Base-by-base conservation (phyloP, 2,888 invertebrate species). In the Apeira syringaria region DNA sequence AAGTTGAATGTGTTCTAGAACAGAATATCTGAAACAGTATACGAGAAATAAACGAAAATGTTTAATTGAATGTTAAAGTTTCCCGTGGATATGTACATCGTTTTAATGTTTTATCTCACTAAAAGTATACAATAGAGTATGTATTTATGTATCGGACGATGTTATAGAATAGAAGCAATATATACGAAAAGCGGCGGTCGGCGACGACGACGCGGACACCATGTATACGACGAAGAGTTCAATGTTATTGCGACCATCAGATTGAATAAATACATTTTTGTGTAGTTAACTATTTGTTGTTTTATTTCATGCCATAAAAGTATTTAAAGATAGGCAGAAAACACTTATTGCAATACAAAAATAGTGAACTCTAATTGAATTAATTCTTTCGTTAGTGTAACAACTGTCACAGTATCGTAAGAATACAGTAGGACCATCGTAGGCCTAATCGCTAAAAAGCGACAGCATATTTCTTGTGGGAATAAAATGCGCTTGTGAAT, bases 21-120 rank as follows among this genome's bases (percentile, higher is more conserved):
- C 85, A 80, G 79, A 76, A 89, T 90, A 90, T 90, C 89, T 90
- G 85, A 86, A 75, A 81, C 86, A 80, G 89, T 89, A 89, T 89
- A 89, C 89, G 89, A 88, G 66, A 80, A 72, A 75, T 57, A 53
- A 57, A 74, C 61, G 61, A 67, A 64, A 78, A 29, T 78, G 68
- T 65, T 71, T 74, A 80, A 80, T 75, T 74, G 72, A 68, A 64
- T 68, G 64, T 68, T 79, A 67, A 74, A 74, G 39, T 46, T 40
- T 67, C 67, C 77, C 77, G 74, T 74, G 72, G 69, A 73, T n/a
- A n/a, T n/a, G n/a, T n/a, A 72, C 70, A 76, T 74, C 26, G 22
- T 18, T 44, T 49, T 44, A 42, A 39, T 50, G 61, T 61, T 50
- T 56, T 57, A 62, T 43, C 45, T 46, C 61, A 61, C 53, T 56